Percentiles rank a stretch among this genome's conserved stretches.
phyloP scores from a whole-genome alignment of 2,113 vertebrate species.

The Oxyura jamaicensis region DNA sequence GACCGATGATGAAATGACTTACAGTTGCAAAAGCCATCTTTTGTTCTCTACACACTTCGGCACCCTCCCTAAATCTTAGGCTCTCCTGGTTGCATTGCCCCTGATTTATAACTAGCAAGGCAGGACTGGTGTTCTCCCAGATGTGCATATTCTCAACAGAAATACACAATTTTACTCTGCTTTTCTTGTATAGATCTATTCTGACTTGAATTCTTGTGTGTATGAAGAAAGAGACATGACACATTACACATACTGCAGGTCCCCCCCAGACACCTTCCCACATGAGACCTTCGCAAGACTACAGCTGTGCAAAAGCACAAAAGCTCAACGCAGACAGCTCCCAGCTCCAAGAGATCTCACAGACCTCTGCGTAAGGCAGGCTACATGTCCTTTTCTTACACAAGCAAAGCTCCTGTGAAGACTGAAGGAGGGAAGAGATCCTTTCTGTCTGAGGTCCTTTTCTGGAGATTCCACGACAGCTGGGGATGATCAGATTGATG shows the following conservation, averaged over 20 bases:
- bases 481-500: not conserved
- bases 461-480: not conserved
- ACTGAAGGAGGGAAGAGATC: not conserved
- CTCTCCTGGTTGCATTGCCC: not conserved
- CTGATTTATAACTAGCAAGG: not conserved
- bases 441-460: not conserved
- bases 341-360: not conserved
- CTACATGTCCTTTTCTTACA: not conserved
- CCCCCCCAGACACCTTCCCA: not conserved
- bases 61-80: not conserved
- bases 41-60: not conserved
- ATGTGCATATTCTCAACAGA: rapidly evolving
- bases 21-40: not conserved
- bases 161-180: not conserved
- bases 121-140: not conserved
- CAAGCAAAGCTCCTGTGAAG: not conserved
- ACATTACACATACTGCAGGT: not conserved
- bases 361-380: not conserved
- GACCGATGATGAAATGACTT: not conserved
- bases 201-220: not conserved
- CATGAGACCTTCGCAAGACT: not conserved
- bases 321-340: not conserved
- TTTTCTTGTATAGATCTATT: not conserved
- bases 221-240: not conserved
- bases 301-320: not conserved